These are phyloP conservation scores for Lanius ludovicianus DNA, from an alignment of 2,113 vertebrate genomes.

Conservation along the genomic window DNA sequence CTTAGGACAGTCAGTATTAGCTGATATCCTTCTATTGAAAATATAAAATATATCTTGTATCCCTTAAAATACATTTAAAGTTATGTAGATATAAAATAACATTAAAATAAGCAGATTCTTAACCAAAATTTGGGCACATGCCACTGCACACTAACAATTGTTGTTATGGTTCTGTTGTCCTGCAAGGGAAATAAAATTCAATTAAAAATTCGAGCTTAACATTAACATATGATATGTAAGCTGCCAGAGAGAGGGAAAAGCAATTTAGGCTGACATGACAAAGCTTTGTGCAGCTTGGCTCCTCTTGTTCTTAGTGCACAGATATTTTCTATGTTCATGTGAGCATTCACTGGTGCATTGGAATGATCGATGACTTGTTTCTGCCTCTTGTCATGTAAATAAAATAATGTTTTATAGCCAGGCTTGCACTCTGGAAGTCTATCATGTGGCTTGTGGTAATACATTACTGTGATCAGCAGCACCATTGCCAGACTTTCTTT, in stretches of 20 bases:
- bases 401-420: background rate
- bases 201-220: background rate
- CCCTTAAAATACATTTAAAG: background rate
- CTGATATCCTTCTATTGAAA: background rate
- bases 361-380: background rate
- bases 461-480: background rate
- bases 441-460: background rate
- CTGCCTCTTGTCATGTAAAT: background rate
- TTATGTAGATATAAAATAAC: background rate
- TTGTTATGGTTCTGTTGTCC: background rate
- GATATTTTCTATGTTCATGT: background rate
- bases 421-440: background rate
- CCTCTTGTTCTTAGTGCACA: background rate
- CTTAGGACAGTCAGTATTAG: background rate
- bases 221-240: accelerated
- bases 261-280: background rate
- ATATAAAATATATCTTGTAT: background rate
- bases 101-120: background rate
- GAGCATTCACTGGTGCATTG: background rate
- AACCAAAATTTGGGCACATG: background rate
- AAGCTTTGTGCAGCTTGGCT: background rate
- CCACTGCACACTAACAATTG: background rate
- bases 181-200: background rate
- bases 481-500: background rate
- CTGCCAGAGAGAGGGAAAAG: background rate